phyloP scores from a whole-genome alignment of 1,140 invertebrate species.

The Pseudomyrmex gracilis region DNA sequence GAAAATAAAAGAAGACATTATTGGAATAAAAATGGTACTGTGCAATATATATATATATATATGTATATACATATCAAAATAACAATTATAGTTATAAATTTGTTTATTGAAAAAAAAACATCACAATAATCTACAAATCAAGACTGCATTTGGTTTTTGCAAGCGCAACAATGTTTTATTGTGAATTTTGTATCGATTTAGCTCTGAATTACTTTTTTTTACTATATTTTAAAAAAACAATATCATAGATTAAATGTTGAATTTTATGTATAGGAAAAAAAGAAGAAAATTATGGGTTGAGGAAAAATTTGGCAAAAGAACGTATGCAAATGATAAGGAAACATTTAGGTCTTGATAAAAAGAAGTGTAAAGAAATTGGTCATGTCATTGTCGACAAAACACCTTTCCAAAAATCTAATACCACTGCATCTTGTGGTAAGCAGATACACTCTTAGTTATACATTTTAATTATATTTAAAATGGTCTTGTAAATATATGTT shows the following conservation, averaged over 20 bases:
- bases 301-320: conserved; percentile 73
- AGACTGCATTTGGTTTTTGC: too few relatives aligned
- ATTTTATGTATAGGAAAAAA: conserved; percentile 11
- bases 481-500: not conserved
- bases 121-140: too few relatives aligned
- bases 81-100: not conserved
- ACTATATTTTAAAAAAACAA: not conserved
- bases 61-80: not conserved
- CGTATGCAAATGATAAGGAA: conserved; percentile 71
- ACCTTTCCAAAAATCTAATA: not conserved
- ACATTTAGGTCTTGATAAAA: conserved; percentile 53
- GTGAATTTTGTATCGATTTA: too few relatives aligned
- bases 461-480: too few relatives aligned
- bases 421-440: not conserved
- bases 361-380: not conserved
- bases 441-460: not conserved
- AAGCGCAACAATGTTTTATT: too few relatives aligned
- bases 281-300: not conserved
- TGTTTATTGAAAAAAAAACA: not conserved
- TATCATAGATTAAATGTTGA: too few relatives aligned
- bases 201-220: too few relatives aligned
- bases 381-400: not conserved
- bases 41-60: not conserved
- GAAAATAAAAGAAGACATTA: not conserved
- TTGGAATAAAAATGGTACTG: conserved; percentile 8